Evolutionary conservation across 2,888 invertebrate species (phyloP), one percentile per base, ranked within the genome.

Genomic region (Lycaena phlaeas): DNA sequence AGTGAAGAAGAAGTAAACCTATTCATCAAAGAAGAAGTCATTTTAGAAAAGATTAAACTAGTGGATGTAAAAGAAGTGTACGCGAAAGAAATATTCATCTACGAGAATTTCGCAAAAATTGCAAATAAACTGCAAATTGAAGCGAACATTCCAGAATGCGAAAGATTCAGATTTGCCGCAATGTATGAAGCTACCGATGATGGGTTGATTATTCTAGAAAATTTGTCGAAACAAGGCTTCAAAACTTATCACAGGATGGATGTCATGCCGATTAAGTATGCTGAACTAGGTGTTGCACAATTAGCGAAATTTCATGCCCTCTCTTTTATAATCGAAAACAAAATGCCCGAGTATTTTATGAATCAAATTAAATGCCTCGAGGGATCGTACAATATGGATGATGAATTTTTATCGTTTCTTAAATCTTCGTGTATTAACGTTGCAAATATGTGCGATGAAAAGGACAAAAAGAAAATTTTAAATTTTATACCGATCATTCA

Each of bases 231-330:
- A 25, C 54, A 52, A 40, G 68, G 66, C 1, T 76, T 60, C 12
- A 54, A 36, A 15, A 68, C 63, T 0, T 48, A 47, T 6, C 41
- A 58, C 9, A 59, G 68, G 48, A 56, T 63, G 51, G 59, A 68
- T 9, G 55, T 61, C 0, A 50, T 67, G n/a, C 49, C 63, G 0
- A 22, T 65, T 3, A 51, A 61, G 14, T 70, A 67, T 48, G 64
- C 65, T 4, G 61, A 69, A 46, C 41, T 59, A 17, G 54, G 64
- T 1, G 44, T 75, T 1, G 45, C 57, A 38, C 57, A 71, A 40
- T 50, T 77, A 3, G 76, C 77, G 0, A 76, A 56, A 49, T 68
- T 75, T 15, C 76, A 76, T 30, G 64, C 54, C 0, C 41, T 76
- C 0, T 58, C 71, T 0, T 70, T 68, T 38, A 61, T 58, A 0